Percentiles rank a stretch among this genome's conserved stretches.
Conservation (phyloP, 2,888 invertebrate species). For the Liopterus haemorrhoidalis region DNA sequence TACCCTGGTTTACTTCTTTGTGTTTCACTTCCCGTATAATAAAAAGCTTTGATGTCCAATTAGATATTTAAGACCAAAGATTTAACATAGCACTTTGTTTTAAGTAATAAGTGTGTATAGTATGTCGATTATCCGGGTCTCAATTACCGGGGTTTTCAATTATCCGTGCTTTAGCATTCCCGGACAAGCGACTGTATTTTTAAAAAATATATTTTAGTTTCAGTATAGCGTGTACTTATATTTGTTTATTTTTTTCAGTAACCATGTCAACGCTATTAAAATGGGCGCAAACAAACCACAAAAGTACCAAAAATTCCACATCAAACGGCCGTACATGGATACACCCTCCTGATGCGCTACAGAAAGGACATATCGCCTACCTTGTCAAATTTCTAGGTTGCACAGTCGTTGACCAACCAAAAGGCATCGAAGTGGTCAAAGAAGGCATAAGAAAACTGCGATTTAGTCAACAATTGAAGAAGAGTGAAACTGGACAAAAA, state of each 20-base stretch:
- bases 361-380: slow-evolving; percentile 94
- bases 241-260: background rate
- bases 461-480: slow-evolving; percentile 87
- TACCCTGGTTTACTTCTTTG: too few relatives aligned
- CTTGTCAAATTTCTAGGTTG: slow-evolving; percentile 96
- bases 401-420: slow-evolving; percentile 90
- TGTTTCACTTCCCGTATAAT: too few relatives aligned
- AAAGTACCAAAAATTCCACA: slow-evolving; percentile 38
- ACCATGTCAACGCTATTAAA: slow-evolving; percentile 45
- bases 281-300: slow-evolving; percentile 47
- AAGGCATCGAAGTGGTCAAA: slow-evolving; percentile 96
- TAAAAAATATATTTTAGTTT: too few relatives aligned
- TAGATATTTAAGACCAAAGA: too few relatives aligned
- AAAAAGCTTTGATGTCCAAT: too few relatives aligned
- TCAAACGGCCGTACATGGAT: slow-evolving; percentile 69
- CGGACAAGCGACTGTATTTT: too few relatives aligned
- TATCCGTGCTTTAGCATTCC: too few relatives aligned
- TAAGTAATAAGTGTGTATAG: too few relatives aligned
- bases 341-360: slow-evolving; percentile 87
- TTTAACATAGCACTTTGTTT: too few relatives aligned
- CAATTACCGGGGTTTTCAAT: too few relatives aligned
- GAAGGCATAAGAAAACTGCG: slow-evolving; percentile 94
- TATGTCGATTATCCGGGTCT: too few relatives aligned
- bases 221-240: background rate
- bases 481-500: slow-evolving; percentile 86